Evolutionary conservation across 1,140 invertebrate genomes (phyloP), one percentile per base, ranked within the genome.

Genomic region (Pseudachorutes palmiensis): DNA sequence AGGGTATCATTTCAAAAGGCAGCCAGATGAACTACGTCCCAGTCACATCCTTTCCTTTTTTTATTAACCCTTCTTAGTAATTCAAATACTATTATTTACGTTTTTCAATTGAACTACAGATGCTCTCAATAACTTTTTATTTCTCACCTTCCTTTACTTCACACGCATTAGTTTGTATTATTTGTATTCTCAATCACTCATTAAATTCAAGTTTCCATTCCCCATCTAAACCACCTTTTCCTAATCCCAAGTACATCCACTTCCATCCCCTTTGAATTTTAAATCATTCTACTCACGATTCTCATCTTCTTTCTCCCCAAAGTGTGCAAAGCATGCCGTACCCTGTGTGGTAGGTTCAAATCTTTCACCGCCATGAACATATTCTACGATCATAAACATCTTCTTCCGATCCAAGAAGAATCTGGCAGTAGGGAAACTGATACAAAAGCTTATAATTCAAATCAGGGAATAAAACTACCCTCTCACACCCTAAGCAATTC

Each of bases 201-300:
- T 55, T 26, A 55, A 55, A 55, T 55, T 55, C 51, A 55, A 55
- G 51, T 55, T 14, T 55, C 24, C 51, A 55, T 55, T 24, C 51
- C 24, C 24, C 24, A 9, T 24, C 24, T 26, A 9, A 19, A 12
- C 36, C 9, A 12, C 36, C 9, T 45, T 9, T 12, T 45, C 36
- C 19, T 19, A 45, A 45, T 45, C n/a, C n/a, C n/a, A 45, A 19
- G 19, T 45, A 9, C 36, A 12, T 45, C 36, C 36, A 45, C 36
- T 12, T 45, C 9, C 36, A 45, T 19, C 19, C 36, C 36, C 24
- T 55, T 55, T 9, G 24, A 55, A 16, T 55, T 55, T 55, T 19
- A 55, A 55, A 55, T 55, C 51, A 55, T 55, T 55, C 51, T 16
- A 14, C 51, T 55, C 51, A 55, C 51, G 51, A 55, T 16, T 55